These are phyloP conservation scores for Episyrphus balteatus DNA, from an alignment of 1,140 invertebrate species.

Conservation along the genomic window DNA sequence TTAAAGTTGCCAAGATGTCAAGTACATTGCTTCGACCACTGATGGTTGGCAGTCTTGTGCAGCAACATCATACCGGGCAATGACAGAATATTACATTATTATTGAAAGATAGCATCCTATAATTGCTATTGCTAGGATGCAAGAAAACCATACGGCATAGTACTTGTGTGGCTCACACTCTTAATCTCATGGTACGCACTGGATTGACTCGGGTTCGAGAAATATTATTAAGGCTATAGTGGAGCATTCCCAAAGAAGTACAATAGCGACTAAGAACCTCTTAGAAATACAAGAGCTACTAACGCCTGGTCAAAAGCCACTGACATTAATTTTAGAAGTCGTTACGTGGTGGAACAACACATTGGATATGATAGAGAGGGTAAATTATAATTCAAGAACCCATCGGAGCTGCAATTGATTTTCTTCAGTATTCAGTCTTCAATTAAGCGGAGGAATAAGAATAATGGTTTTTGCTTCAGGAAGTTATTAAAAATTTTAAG, in stretches of 20 bases:
- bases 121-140: too few relatives aligned
- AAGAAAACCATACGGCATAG: not conserved
- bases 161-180: conserved; percentile 8
- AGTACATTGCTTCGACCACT: conserved; percentile 3
- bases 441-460: not conserved
- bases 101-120: not conserved
- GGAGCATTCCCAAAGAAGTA: too few relatives aligned
- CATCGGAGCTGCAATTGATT: not conserved
- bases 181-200: conserved; percentile 12
- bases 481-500: conserved; percentile 9
- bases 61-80: conserved; percentile 7
- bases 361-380: not conserved
- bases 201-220: too few relatives aligned
- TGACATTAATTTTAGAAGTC: not conserved
- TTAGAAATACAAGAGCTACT: not conserved
- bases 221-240: too few relatives aligned
- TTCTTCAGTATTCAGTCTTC: not conserved
- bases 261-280: not conserved
- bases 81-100: conserved; percentile 4
- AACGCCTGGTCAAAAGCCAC: not conserved
- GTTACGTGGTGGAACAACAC: not conserved
- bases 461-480: conserved; percentile 8
- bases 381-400: not conserved
- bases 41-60: conserved; percentile 6
- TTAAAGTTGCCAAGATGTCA: conserved; percentile 7